Conservation (phyloP, 2,797 vertebrate genomes). For the Acropternis orthonyx region DNA sequence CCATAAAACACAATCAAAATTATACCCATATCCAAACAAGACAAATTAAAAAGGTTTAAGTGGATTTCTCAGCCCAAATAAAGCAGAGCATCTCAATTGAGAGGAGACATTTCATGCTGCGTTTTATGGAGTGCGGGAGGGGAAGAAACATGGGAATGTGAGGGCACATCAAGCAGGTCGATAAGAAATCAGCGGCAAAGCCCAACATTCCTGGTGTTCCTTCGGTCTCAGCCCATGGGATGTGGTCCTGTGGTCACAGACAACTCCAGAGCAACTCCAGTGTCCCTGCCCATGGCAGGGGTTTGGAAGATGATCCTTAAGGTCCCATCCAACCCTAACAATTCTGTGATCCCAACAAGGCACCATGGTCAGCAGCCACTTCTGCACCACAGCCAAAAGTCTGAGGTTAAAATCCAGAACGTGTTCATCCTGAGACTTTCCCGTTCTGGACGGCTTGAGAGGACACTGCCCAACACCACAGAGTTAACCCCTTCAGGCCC, state of each 20-base stretch:
- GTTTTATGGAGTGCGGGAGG: conserved; percentile 34
- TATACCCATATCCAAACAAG: conserved; percentile 67
- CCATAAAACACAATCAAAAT: conserved; percentile 73
- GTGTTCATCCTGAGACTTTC: rapidly evolving
- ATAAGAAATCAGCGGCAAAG: conserved; percentile 10
- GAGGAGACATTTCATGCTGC: neutral
- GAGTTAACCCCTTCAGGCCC: neutral
- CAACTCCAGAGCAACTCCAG: neutral
- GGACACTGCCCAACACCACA: rapidly evolving
- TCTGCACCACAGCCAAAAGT: neutral
- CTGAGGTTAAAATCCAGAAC: neutral
- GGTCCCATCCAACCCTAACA: neutral
- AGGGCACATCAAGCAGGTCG: neutral
- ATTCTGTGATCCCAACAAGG: neutral
- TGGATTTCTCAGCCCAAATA: conserved; percentile 54
- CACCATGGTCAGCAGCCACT: neutral
- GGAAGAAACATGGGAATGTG: conserved; percentile 46
- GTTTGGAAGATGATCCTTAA: neutral
- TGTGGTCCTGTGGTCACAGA: neutral
- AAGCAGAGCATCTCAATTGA: conserved; percentile 46
- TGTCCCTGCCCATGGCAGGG: neutral
- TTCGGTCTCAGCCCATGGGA: neutral
- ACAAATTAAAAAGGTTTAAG: conserved; percentile 66
- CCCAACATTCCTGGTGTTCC: neutral
- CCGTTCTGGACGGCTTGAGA: neutral